Percentiles rank a stretch among this genome's conserved stretches.
phyloP scores from a whole-genome alignment of 2,888 invertebrate genomes.

The Heterodera filipjevi region DNA sequence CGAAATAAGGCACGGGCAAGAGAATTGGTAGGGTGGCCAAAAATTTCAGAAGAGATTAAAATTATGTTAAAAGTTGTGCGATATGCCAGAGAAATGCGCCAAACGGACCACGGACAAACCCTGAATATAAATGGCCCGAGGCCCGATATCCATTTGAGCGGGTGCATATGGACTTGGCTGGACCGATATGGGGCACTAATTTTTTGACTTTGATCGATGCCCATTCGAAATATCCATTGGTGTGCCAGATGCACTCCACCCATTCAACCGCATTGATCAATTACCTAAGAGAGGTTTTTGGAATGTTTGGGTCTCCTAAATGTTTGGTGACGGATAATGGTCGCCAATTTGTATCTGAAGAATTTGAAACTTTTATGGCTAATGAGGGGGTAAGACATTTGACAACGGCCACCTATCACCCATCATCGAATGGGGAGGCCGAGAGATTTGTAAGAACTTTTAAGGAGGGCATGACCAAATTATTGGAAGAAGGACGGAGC shows the following conservation, averaged over 20 bases:
- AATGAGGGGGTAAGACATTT: neutral
- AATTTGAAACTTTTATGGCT: neutral
- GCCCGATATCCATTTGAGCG: constrained; percentile 1
- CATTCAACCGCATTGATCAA: neutral
- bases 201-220: neutral
- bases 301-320: neutral
- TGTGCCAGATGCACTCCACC: neutral
- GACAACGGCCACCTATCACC: neutral
- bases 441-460: neutral
- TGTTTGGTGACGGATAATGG: neutral
- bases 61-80: neutral
- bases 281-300: neutral
- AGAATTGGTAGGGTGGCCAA: constrained; percentile 9
- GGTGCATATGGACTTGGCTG: constrained; percentile 5
- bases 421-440: neutral
- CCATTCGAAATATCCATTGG: neutral
- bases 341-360: neutral
- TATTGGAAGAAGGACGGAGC: neutral
- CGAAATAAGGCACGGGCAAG: neutral
- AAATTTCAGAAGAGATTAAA: neutral
- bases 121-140: constrained; percentile 7
- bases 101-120: neutral
- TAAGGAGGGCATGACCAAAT: neutral
- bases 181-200: constrained; percentile 6
- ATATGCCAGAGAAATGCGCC: constrained; percentile 3